Conservation (phyloP, 2,797 vertebrate genomes). For the Hoplostethus mediterraneus region DNA sequence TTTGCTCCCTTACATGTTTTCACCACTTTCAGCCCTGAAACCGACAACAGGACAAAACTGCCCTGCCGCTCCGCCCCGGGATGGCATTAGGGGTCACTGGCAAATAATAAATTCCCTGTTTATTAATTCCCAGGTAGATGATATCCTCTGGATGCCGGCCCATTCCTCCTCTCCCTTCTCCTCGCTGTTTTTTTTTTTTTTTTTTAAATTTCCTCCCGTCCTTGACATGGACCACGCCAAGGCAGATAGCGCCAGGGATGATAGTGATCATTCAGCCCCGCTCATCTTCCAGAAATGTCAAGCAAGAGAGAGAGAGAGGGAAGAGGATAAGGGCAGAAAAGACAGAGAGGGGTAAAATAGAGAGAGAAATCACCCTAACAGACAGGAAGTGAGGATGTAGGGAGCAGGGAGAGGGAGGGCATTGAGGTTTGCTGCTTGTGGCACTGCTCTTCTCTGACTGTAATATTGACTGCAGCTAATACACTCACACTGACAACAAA, state of each 20-base stretch:
- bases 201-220: slow-evolving; percentile 48
- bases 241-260: slow-evolving; percentile 26
- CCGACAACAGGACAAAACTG: slow-evolving; percentile 12
- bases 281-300: slow-evolving; percentile 47
- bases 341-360: background rate
- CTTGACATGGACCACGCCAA: slow-evolving; percentile 48
- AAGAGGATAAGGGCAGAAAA: slow-evolving; percentile 2
- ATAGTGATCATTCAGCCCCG: slow-evolving; percentile 50
- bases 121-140: slow-evolving; percentile 56
- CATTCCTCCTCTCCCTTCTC: background rate
- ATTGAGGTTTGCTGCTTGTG: too few species aligned
- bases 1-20: background rate
- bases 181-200: slow-evolving; percentile 28
- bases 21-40: slow-evolving; percentile 4
- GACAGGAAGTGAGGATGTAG: slow-evolving; percentile 6
- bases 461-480: too few species aligned
- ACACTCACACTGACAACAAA: too few species aligned
- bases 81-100: slow-evolving; percentile 13
- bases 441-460: too few species aligned
- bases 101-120: slow-evolving; percentile 47
- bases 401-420: background rate
- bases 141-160: slow-evolving; percentile 37
- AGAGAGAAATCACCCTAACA: slow-evolving; percentile 11
- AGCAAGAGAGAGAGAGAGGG: slow-evolving; percentile 7
- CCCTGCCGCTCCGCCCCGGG: slow-evolving; percentile 2